Conservation (phyloP, 2,113 vertebrate genomes). For the Ivindomyrus marchei region DNA sequence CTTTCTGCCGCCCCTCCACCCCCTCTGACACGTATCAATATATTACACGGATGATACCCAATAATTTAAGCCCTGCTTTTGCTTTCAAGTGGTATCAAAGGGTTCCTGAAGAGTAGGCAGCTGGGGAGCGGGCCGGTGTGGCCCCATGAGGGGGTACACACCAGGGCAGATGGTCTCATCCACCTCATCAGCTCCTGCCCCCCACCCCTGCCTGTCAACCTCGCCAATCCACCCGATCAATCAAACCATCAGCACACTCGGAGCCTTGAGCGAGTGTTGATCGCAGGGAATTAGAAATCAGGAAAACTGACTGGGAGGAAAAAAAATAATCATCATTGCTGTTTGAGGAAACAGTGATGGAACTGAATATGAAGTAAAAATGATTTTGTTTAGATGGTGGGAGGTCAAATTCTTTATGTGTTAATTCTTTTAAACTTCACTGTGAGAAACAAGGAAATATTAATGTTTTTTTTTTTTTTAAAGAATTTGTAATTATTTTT, state of each 20-base stretch:
- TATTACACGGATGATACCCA: conserved; percentile 26
- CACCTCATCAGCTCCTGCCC: background rate
- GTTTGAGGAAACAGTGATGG: background rate
- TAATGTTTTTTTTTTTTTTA: background rate
- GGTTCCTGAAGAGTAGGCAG: background rate
- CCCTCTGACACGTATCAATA: conserved; percentile 26
- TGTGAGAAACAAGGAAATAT: background rate
- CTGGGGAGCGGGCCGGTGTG: background rate
- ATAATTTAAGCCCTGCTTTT: conserved; percentile 23
- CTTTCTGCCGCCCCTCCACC: conserved; percentile 22
- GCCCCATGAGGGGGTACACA: background rate
- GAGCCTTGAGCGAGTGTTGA: background rate
- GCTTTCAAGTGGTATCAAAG: conserved; percentile 34
- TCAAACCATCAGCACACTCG: background rate
- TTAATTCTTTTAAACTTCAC: background rate
- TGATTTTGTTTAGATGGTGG: background rate
- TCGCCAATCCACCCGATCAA: background rate
- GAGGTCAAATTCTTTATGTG: background rate
- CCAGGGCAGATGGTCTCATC: background rate
- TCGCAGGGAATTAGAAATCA: background rate
- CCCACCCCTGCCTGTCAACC: background rate
- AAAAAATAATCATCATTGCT: background rate
- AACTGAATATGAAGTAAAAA: background rate
- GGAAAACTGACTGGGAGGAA: background rate
- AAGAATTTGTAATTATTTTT: background rate